Evolutionary conservation across 92 coral and sea anemone genomes (phyloP).

Genomic region (Chrysogorgia sp.): DNA sequence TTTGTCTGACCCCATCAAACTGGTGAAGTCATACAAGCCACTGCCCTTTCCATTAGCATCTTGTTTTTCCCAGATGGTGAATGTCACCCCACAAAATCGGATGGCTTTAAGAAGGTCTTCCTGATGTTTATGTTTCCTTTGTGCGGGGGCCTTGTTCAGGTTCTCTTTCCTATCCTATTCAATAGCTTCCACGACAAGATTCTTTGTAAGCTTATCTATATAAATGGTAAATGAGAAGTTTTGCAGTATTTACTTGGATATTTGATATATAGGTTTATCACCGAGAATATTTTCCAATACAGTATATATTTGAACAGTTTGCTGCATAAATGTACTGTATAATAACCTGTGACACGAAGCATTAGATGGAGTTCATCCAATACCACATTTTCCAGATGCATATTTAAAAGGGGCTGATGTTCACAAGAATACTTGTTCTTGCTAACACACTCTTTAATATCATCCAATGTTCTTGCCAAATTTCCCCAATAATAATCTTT

Average conservation of each 20-base stretch:
- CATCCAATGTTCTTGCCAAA: conserved; percentile 40
- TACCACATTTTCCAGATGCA: conserved; percentile 54
- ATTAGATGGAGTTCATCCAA: conserved; percentile 64
- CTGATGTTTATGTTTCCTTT: conserved; percentile 18
- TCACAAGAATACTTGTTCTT: conserved; percentile 46
- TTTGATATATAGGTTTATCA: too few relatives aligned
- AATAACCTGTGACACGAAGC: conserved; percentile 63
- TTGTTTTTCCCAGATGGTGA: conserved; percentile 34
- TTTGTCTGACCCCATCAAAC: conserved; percentile 42
- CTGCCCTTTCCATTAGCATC: conserved; percentile 43
- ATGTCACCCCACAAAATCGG: conserved; percentile 25
- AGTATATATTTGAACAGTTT: too few relatives aligned
- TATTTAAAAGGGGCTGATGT: conserved; percentile 49
- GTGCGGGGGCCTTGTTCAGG: conserved; percentile 23
- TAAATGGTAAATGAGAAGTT: neutral
- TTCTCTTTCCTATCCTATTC: conserved; percentile 37
- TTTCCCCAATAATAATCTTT: conserved; percentile 44
- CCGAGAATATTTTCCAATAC: too few relatives aligned
- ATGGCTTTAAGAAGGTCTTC: conserved; percentile 34
- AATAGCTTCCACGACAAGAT: conserved; percentile 22
- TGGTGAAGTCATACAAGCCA: conserved; percentile 40
- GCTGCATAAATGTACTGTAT: too few relatives aligned
- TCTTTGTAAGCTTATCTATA: conserved; percentile 36
- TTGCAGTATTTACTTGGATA: too few relatives aligned
- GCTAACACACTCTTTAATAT: conserved; percentile 38